Conservation (phyloP, 2,113 vertebrate genomes). For the Lepisosteus osseus region DNA sequence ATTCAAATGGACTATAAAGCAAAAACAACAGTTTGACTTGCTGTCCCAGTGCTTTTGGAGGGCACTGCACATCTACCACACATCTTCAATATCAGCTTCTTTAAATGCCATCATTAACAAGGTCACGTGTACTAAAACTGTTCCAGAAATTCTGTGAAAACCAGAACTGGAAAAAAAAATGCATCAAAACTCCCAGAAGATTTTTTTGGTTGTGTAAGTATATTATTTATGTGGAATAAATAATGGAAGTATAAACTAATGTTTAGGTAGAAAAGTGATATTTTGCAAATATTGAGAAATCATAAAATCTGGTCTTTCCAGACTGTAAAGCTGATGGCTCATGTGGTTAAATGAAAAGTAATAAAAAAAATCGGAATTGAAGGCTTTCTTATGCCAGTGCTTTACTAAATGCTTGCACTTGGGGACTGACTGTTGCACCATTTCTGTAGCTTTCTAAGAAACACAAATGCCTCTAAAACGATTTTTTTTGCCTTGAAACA, state of each 20-base stretch:
- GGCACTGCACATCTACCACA: no score
- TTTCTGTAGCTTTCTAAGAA: slow-evolving; percentile 35
- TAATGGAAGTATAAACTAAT: neutral
- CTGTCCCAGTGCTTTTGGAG: no score
- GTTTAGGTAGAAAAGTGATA: slow-evolving; percentile 51
- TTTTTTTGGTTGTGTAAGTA: slow-evolving; percentile 11
- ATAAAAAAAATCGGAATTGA: slow-evolving; percentile 40
- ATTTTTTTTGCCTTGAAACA: neutral
- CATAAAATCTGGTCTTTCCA: slow-evolving; percentile 40
- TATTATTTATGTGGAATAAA: slow-evolving; percentile 49
- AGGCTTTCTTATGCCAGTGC: slow-evolving; percentile 23
- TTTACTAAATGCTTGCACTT: neutral
- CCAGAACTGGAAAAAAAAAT: neutral
- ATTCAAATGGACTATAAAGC: no score
- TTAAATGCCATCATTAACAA: no score
- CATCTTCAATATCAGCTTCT: no score
- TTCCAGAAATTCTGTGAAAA: no score
- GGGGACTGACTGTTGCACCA: slow-evolving; percentile 47
- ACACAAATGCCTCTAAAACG: neutral
- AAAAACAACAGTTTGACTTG: no score
- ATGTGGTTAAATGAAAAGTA: slow-evolving; percentile 56
- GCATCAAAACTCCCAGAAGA: slow-evolving; percentile 18
- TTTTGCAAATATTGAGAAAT: slow-evolving; percentile 57
- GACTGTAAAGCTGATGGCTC: slow-evolving; percentile 55
- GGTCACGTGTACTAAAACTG: no score